Percentiles rank a stretch among this genome's conserved stretches.
Conservation (phyloP, 2,888 invertebrate genomes). For the Ophraella communa region DNA sequence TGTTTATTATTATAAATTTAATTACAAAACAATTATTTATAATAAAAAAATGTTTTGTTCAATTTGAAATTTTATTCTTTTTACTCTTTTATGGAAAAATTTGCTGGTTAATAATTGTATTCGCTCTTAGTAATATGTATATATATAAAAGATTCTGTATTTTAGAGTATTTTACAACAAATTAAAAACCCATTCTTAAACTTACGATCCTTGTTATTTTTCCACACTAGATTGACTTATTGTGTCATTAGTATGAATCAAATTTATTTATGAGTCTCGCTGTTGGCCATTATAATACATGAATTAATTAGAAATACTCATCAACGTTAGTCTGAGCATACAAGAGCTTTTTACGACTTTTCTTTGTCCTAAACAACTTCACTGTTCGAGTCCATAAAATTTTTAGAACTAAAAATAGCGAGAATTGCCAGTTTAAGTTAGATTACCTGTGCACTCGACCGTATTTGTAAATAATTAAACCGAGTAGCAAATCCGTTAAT, state of each 20-base stretch:
- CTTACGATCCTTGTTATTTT: background rate
- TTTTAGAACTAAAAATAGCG: constrained; percentile 20
- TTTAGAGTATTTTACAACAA: background rate
- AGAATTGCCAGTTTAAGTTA: constrained; percentile 9
- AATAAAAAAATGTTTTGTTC: too few relatives aligned
- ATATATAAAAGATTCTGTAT: background rate
- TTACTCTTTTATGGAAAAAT: too few relatives aligned
- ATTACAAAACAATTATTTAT: too few relatives aligned
- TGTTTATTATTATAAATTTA: too few relatives aligned
- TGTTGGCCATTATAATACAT: constrained; percentile 17
- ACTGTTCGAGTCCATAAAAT: constrained; percentile 13
- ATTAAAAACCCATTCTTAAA: background rate
- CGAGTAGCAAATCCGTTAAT: constrained; percentile 1
- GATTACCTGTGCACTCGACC: constrained; percentile 12
- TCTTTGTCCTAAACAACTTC: constrained; percentile 16
- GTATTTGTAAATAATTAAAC: constrained; percentile 3
- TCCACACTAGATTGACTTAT: background rate
- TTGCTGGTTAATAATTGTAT: background rate
- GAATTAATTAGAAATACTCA: constrained; percentile 23
- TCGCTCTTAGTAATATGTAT: background rate
- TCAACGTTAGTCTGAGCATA: constrained; percentile 11
- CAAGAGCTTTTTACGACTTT: constrained; percentile 18
- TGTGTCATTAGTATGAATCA: constrained; percentile 12
- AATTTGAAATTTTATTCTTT: too few relatives aligned
- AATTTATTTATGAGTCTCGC: constrained; percentile 16